Evolutionary conservation across 2,797 vertebrate species (phyloP), one percentile per base, ranked within the genome.

Genomic region (Harpagifer antarcticus): DNA sequence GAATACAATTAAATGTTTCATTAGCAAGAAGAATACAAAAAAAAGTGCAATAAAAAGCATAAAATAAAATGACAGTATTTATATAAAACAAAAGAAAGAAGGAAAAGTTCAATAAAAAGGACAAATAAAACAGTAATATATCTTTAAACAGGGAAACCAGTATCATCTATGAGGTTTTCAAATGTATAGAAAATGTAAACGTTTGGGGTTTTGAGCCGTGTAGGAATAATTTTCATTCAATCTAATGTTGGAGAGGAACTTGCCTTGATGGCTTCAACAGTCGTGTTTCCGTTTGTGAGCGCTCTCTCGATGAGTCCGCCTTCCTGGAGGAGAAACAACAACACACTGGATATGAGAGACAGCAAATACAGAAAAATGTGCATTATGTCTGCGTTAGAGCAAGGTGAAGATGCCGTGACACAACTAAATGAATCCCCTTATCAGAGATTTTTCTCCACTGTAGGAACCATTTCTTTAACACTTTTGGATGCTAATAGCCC

Each of bases 281-380:
- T 40, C 9, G 15, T 47, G 23, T 74, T 87, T 62, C 81, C 86
- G 44, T 91, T 91, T n/a, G 72, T 0, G 2, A 76, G 60, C 8
- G 27, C 42, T 61, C 1, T 58, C 0, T 1, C 57, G 43, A 70
- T 60, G 3, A 64, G 14, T 13, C 57, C 2, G 1, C 57, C 57
- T 3, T 74, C 71, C 89, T 90, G 53, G 6, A n/a, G 67, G 52
- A 74, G n/a, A 67, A 5, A 70, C 53, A 1, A 37, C 14, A 69
- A 67, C 31, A 49, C 13, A 55, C 5, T 8, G 15, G 47, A 71
- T 47, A 9, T 31, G 13, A 31, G 3, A 56, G 4, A 64, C 17
- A 58, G 10, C n/a, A 44, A 31, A 49, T 27, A 5, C 31, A 5
- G n/a, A 44, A 15, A 44, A 59, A 54, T 19, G 19, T 33, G 16